Evolutionary conservation across 2,113 vertebrate species (phyloP), one percentile per base, ranked within the genome.

Genomic region (Oophaga pumilio): DNA sequence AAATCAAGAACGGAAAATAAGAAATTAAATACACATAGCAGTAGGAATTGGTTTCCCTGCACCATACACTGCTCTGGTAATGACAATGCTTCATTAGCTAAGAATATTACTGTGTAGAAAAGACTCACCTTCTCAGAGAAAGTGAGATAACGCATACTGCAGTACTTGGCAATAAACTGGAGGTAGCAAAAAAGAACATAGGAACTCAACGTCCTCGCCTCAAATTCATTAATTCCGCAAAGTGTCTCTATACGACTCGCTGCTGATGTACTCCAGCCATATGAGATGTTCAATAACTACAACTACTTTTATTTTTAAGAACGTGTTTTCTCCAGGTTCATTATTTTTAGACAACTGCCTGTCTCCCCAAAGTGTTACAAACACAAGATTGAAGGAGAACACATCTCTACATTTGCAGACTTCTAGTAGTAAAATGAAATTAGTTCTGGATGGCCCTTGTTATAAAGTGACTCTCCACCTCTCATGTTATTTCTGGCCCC

Each of bases 71-170:
- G 56, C 24, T 17, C 56, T n/a, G 20, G 2, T 26, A 60, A 18
- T 24, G 71, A 33, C 56, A 18, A 80, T 33, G 53, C 15, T 80
- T 80, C 60, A 59, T 28, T 33, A 24, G 20, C 26, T 43, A 28
- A 18, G 33, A 66, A 50, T 82, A 82, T 66, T 66, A 82, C 28
- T 24, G 24, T 82, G 60, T 9, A 82, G 79, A 60, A 49, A 82
- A 66, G 33, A 13, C 66, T 33, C 26, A 43, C 66, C 28, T 50
- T 26, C 43, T 22, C 80, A 49, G 77, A 33, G 57, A 60, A 59
- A 80, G 53, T 17, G 56, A 59, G 80, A 82, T 82, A 62, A 82
- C 43, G 12, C 64, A 82, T 82, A 52, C 60, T 82, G 80, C 80
- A 82, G 80, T 50, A 17, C 60, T 82, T 52, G 22, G 79, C 59